Base-by-base conservation (phyloP, 2,113 vertebrate genomes). In the Aplodontia rufa region DNA sequence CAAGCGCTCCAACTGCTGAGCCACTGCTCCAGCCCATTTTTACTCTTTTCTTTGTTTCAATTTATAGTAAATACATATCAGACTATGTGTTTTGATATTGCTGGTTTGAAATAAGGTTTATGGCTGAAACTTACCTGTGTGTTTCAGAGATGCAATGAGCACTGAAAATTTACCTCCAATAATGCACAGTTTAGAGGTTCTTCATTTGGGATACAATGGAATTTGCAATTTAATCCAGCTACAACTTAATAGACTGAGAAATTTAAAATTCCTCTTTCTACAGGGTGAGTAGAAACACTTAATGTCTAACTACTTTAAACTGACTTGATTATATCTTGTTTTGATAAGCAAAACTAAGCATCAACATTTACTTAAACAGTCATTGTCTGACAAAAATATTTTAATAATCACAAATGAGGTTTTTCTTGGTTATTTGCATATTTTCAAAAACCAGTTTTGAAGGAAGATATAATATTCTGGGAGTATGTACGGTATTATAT, bases 161-260 rank as follows among this genome's bases (percentile, higher is more conserved):
- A 95, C n/a, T 94, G 98, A 98, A 97, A 98, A 98, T 87, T 97
- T 99, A 88, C 97, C 99, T 91, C 98, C 99, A 35, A 98, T 99
- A 97, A 99, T 99, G 99, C 98, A 98, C 80, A 99, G 98, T 97
- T 98, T 99, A 97, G 99, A 99, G 98, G 98, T 99, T 97, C 99
- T 99, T 96, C 99, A 99, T 98, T 97, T 99, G 97, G 98, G 98
- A 95, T 98, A 99, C 98, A 99, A 99, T 97, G 98, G 99, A 96
- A 99, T 99, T 98, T 98, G 98, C 97, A 99, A 98, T 97, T 98
- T 99, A 98, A 98, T 98, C 95, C 98, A 98, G 90, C 98, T 99
- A 82, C 98, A 99, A 96, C 98, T 99, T 97, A 99, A 98, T 97
- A 99, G 99, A 98, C 98, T 99, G 92, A 98, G 98, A 98, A 99